A percentile compares a stretch with the other conserved stretches of the same genome.
phyloP scores from a whole-genome alignment of 2,888 invertebrate genomes.

The Tenthredo distinguenda region DNA sequence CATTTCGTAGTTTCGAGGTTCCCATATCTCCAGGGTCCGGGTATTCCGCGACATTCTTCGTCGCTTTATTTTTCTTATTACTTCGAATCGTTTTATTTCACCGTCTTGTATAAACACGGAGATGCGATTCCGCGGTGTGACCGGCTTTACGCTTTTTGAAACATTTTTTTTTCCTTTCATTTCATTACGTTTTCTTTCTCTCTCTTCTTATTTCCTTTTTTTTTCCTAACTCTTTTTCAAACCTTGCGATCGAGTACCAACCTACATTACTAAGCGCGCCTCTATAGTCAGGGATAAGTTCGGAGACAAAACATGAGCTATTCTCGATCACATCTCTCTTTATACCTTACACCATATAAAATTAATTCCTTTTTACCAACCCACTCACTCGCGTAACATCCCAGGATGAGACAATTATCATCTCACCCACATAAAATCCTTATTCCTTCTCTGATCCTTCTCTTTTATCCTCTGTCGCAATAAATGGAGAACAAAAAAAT shows the following conservation, averaged over 20 bases:
- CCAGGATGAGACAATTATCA: not conserved
- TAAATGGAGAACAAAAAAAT: not conserved
- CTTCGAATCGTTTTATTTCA: not conserved
- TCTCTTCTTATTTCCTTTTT: constrained; percentile 38
- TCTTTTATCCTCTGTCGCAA: not conserved
- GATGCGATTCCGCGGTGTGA: constrained; percentile 55
- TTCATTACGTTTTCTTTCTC: constrained; percentile 7
- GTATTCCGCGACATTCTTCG: constrained; percentile 28
- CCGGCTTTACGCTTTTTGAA: constrained; percentile 1
- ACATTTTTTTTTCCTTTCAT: constrained; percentile 46
- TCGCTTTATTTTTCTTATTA: constrained; percentile 15
- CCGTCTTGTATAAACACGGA: constrained; percentile 25
- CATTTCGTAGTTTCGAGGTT: constrained; percentile 13
- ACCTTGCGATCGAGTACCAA: not conserved
- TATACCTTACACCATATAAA: not conserved
- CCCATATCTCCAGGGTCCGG: not conserved
- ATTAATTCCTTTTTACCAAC: not conserved
- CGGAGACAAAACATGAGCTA: constrained; percentile 63
- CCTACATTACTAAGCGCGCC: not conserved
- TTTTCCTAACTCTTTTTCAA: constrained; percentile 43
- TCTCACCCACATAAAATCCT: not conserved
- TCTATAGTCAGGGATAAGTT: not conserved
- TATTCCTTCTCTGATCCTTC: not conserved
- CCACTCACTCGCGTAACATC: not conserved
- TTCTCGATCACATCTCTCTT: constrained; percentile 53